Base-by-base conservation (phyloP, 1,140 invertebrate genomes). In the Lasioglossum albipes region DNA sequence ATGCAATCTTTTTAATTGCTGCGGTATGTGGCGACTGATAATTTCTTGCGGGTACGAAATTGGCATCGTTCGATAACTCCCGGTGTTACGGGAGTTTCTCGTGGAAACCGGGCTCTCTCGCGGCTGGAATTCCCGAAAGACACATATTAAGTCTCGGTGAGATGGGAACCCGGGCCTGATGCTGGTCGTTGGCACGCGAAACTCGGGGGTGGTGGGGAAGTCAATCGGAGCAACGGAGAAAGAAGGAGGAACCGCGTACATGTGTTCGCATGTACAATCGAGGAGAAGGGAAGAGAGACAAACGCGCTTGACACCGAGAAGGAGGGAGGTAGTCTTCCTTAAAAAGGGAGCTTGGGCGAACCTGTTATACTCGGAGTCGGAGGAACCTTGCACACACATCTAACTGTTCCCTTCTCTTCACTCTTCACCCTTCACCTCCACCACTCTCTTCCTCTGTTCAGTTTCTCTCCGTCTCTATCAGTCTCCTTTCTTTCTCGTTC, bases 321-420 rank as follows among this genome's bases (percentile, higher is more conserved):
- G 57, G 57, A 22, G 59, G 45, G 61, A 67, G 45, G 7, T 4
- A 18, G 36, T 75, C 42, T 81, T 75, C n/a, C 77, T 80, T 75
- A 80, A 89, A 90, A 91, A 91, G 88, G 88, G 88, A 90, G 86
- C 77, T 84, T 52, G 82, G 77, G 59, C 85, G 84, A 91, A 90
- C 90, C 89, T 91, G 90, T 91, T 90, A 89, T 90, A 91, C 85
- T 86, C 90, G 89, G 89, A 89, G 81, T 86, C 90, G 89, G 89
- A 89, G 81, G 78, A 89, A 88, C 81, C 88, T 90, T 85, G 89
- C 89, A 88, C 88, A 88, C 88, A 86, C 87, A 88, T 87, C 84
- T 73, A 62, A 68, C 61, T 42, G 83, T 78, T 86, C 81, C 81
- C 75, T 86, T 72, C 86, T 9, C 75, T 81, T 68, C 82, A 7